Percentiles rank a stretch among this genome's conserved stretches.
Evolutionary conservation across 2,888 invertebrate species (phyloP).

Genomic region (Terebella lapidaria): DNA sequence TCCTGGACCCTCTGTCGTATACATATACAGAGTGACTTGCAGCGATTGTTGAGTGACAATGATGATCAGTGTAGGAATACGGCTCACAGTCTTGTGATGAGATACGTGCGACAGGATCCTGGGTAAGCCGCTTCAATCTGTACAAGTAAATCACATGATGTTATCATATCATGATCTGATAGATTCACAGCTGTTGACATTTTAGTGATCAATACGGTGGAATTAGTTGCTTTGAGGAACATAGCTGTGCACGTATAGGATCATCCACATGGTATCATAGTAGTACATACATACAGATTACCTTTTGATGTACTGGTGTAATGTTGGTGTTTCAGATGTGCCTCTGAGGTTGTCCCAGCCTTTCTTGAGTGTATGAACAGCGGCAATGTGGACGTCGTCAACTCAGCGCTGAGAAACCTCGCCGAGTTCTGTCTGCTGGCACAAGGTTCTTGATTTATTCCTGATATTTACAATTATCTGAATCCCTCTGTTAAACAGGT

Average conservation of each 20-base stretch:
- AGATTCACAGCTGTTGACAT: too few relatives aligned
- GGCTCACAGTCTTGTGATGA: slow-evolving; percentile 69
- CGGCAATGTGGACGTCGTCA: slow-evolving; percentile 72
- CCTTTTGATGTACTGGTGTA: not conserved
- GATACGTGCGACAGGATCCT: slow-evolving; percentile 68
- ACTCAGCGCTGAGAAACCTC: slow-evolving; percentile 73
- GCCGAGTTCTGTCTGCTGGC: slow-evolving; percentile 74
- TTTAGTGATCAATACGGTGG: too few relatives aligned
- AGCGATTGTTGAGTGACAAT: slow-evolving; percentile 61
- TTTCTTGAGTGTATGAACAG: slow-evolving; percentile 78
- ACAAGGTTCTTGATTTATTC: slow-evolving; percentile 35
- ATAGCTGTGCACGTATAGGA: too few relatives aligned
- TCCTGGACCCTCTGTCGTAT: not conserved
- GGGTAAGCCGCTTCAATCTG: slow-evolving; percentile 32
- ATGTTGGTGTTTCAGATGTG: slow-evolving; percentile 35
- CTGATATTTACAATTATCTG: not conserved
- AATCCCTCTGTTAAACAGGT: not conserved
- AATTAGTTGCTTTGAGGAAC: too few relatives aligned
- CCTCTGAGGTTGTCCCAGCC: slow-evolving; percentile 67
- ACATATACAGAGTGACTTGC: slow-evolving; percentile 57
- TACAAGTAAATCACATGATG: not conserved
- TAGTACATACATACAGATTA: too few relatives aligned
- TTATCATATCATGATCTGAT: too few relatives aligned
- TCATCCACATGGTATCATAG: too few relatives aligned
- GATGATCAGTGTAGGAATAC: slow-evolving; percentile 64